phyloP scores from a whole-genome alignment of 2,888 invertebrate species.

The Blastobasis adustella region DNA sequence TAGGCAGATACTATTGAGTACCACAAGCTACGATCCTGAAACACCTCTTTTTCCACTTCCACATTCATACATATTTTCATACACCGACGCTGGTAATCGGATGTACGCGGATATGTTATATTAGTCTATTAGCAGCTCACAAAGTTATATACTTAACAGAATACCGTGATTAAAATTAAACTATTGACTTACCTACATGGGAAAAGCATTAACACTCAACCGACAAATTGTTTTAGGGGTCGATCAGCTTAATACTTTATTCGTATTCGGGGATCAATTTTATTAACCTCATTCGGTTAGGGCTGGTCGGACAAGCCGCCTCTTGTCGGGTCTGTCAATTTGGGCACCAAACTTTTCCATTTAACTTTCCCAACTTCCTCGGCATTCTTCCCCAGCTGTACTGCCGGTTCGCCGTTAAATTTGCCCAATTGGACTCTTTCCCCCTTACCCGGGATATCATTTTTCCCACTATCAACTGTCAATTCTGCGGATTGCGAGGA shows the following conservation, averaged over 20 bases:
- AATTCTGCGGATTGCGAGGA: constrained; percentile 5
- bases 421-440: background rate
- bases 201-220: constrained; percentile 1
- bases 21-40: no score
- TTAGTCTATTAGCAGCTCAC: no score
- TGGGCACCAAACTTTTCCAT: constrained; percentile 64
- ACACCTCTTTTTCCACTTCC: no score
- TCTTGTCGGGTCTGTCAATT: constrained; percentile 61
- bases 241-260: background rate
- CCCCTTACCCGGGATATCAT: constrained; percentile 21
- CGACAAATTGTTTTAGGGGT: background rate
- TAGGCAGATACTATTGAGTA: no score
- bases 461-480: constrained; percentile 16
- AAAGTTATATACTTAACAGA: no score
- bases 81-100: no score
- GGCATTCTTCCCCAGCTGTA: constrained; percentile 50
- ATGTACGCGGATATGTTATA: no score
- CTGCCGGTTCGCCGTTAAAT: constrained; percentile 28
- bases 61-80: no score
- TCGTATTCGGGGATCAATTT: constrained; percentile 17
- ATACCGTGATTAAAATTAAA: background rate
- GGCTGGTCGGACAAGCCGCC: constrained; percentile 24
- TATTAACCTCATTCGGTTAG: constrained; percentile 42
- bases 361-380: constrained; percentile 62
- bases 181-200: background rate